Evolutionary conservation across 2,888 invertebrate species (phyloP), one percentile per base, ranked within the genome.

Genomic region (Glaucopsyche alexis): DNA sequence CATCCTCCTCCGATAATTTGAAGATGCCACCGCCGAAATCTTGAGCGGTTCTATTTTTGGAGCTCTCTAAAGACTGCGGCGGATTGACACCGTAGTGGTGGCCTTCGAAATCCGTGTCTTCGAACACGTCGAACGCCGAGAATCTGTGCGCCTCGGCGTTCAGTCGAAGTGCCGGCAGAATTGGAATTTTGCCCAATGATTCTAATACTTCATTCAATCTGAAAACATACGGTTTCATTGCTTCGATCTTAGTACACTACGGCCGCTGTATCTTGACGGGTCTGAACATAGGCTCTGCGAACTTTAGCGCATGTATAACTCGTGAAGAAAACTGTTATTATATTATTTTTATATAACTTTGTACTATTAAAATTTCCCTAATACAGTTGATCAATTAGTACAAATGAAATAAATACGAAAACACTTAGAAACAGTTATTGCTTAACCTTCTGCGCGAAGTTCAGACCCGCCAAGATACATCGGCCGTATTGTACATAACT

Each of bases 141-240:
- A 95, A 95, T 72, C 93, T 82, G 79, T 94, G 94, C 38, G 94
- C 94, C 79, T 94, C 95, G 0, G 95, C 95, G 78, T 95, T 93
- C 52, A 94, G 88, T 80, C 96, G 94, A 60, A 98, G 90, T 14
- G 95, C 95, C 0, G 97, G 95, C 77, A 98, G 89, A 76, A 98
- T 95, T 16, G 98, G 98, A 79, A 98, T 98, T 86, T 95, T 96
- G 73, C 95, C 94, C 75, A 98, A 91, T 76, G 95, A 95, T 77
- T 94, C 94, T 80, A 98, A 90, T 81, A 97, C 97, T 75, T 95
- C 93, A 76, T 94, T 94, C 83, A 98, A 96, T 79, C 96, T 96
- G 84, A 19, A 66, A 60, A 29, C 60, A 7, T 66, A 66, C 66
- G 16, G 16, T 55, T 19, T 55, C 16, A 55, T 38, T 29, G 13